A percentile compares a stretch with the other conserved stretches of the same genome.
Conservation (phyloP, 2,113 vertebrate genomes). For the Protobothrops mucrosquamatus region DNA sequence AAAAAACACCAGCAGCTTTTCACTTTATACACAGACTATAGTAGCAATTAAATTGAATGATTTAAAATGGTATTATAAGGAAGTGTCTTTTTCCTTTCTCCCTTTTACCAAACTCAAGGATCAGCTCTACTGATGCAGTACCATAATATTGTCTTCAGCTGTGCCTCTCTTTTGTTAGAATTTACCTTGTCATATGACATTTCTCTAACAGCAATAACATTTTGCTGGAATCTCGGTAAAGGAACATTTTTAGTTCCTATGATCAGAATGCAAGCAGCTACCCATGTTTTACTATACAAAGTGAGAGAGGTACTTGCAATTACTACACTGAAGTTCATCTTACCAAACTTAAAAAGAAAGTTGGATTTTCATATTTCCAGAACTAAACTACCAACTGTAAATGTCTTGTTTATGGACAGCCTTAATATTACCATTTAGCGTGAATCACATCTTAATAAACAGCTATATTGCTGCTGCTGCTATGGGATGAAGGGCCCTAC, state of each 20-base stretch:
- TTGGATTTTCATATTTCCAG: background rate
- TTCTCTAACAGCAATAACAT: background rate
- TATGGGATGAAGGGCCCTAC: background rate
- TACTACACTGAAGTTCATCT: background rate
- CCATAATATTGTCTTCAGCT: background rate
- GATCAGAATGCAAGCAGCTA: background rate
- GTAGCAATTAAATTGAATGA: conserved; percentile 18
- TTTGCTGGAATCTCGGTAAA: background rate
- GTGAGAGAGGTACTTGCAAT: background rate
- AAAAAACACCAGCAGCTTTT: conserved; percentile 32
- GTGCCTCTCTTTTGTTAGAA: background rate
- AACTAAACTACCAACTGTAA: background rate
- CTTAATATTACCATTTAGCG: background rate
- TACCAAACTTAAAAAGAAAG: background rate
- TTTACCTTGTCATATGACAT: background rate
- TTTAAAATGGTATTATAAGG: background rate
- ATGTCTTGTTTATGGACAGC: background rate
- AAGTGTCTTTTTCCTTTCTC: background rate
- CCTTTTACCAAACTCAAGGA: background rate
- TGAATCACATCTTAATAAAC: background rate
- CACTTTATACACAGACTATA: conserved; percentile 41
- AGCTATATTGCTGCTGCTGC: background rate
- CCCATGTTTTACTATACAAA: background rate
- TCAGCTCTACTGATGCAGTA: background rate
- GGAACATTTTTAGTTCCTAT: background rate